Evolutionary conservation across 2,113 vertebrate species (phyloP), one percentile per base, ranked within the genome.

Genomic region (Apodemus sylvaticus): DNA sequence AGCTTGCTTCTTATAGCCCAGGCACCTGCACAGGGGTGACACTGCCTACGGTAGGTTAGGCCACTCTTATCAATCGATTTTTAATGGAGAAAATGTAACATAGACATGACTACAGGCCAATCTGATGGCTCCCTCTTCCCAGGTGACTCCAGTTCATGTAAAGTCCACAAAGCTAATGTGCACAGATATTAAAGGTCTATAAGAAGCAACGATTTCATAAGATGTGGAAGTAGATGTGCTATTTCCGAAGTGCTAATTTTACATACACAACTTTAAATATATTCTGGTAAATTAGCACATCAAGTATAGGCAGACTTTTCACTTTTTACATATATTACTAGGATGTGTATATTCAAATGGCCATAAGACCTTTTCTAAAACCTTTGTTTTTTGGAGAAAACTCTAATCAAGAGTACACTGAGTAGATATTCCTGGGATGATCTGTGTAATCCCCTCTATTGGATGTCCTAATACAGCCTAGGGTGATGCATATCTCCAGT

Each of bases 201-300:
- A 36, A n/a, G 58, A 79, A 89, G 62, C 96, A 93, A 76, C 76
- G 24, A 82, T 71, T 66, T 91, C 24, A 55, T 66, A 91, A 78
- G 85, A 78, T 53, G 8, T 51, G 64, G 96, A 12, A 77, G 26
- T 74, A 39, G 48, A 45, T 85, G 31, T 8, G 17, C 11, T 24
- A 68, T 73, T 76, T 60, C 66, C 76, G 93, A 93, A 94, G 77
- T 36, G 76, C n/a, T 70, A 29, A 64, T 94, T 81, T 86, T 74
- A 73, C 66, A 86, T n/a, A 55, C 11, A 31, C 45, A 17, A 92
- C 26, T 94, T 48, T 94, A 42, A 42, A 96, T 74, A 77, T 5
- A 91, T 39, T 22, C 36, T 78, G 76, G n/a, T 85, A 94, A 94
- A 86, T 26, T 70, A 62, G 71, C 78, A 87, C 60, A 17, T 42